These are phyloP conservation scores for Phaenicophaeus curvirostris DNA, from an alignment of 2,797 vertebrate species.

Conservation along the genomic window DNA sequence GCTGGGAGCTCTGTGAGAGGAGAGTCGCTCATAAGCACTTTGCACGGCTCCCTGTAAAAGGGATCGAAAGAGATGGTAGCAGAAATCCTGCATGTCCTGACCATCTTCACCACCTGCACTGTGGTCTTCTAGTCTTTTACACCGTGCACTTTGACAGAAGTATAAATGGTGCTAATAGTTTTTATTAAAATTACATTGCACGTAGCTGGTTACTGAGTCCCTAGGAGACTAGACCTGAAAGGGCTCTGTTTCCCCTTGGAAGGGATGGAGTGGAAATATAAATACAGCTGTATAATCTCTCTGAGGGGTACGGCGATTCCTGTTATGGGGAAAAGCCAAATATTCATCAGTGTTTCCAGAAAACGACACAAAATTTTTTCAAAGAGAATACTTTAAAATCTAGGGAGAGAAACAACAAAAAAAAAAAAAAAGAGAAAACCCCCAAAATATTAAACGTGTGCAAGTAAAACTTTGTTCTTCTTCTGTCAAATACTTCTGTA, in stretches of 20 bases:
- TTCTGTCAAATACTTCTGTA: neutral
- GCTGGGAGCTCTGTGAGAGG: neutral
- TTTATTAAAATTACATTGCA: neutral
- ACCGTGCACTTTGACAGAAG: neutral
- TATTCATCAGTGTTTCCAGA: neutral
- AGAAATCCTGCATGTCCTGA: neutral
- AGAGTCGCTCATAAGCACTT: neutral
- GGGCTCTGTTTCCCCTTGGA: neutral
- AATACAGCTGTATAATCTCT: neutral
- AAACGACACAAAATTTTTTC: neutral
- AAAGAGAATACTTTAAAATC: neutral
- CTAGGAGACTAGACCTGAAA: neutral
- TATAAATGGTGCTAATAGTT: neutral
- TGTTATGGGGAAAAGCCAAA: neutral
- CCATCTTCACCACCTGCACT: neutral
- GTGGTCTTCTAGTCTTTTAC: neutral
- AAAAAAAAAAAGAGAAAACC: neutral
- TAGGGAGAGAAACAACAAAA: neutral
- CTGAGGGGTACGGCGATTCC: neutral
- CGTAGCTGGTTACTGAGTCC: neutral
- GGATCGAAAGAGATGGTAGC: neutral
- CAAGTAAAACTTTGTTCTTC: neutral
- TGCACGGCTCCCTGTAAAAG: neutral
- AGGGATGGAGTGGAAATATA: neutral
- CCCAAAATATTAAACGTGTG: neutral